phyloP scores from a whole-genome alignment of 2,113 vertebrate species.

The Trogon melanurus region DNA sequence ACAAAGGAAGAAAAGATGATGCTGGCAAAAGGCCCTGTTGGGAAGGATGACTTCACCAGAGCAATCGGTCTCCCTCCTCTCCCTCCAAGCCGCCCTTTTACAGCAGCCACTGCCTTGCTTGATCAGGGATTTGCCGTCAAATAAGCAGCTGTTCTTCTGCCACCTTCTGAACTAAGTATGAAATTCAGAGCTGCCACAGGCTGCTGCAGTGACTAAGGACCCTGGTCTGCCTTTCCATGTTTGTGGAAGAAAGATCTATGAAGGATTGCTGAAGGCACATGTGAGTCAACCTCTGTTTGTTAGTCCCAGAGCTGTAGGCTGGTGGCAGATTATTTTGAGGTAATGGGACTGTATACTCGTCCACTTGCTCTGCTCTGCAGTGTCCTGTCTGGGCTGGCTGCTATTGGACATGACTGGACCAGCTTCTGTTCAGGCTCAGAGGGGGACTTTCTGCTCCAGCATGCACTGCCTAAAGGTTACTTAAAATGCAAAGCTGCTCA shows the following conservation, averaged over 20 bases:
- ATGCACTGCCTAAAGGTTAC: background rate
- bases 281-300: background rate
- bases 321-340: background rate
- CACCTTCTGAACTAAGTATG: background rate
- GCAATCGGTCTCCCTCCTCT: background rate
- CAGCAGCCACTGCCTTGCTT: background rate
- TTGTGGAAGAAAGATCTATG: background rate
- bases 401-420: accelerated
- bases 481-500: background rate
- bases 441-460: background rate
- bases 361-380: background rate
- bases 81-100: background rate
- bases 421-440: background rate
- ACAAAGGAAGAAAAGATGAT: background rate
- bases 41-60: background rate
- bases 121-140: background rate
- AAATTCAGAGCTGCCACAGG: background rate
- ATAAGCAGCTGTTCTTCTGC: background rate
- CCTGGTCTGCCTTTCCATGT: background rate
- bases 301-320: background rate
- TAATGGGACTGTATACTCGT: background rate
- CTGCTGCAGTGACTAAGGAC: background rate
- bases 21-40: background rate
- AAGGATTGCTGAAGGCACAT: background rate
- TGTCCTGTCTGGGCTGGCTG: accelerated